Conservation (phyloP, 2,113 vertebrate species). For the Anoplopoma fimbria region DNA sequence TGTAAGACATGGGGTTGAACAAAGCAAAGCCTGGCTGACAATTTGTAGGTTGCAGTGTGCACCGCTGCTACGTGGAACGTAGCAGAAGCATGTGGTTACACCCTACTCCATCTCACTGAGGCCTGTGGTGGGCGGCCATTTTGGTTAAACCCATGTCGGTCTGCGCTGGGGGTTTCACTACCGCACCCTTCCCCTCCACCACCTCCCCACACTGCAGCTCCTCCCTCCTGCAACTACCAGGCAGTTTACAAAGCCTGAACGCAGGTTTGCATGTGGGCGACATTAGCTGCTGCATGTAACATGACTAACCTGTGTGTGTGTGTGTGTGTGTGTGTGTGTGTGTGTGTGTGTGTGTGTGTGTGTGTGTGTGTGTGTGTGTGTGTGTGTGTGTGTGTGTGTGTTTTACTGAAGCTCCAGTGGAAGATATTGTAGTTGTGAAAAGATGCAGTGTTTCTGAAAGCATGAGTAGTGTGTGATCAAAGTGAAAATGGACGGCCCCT, state of each 20-base stretch:
- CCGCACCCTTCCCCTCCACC: conserved; percentile 53
- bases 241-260: conserved; percentile 26
- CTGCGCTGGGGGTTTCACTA: conserved; percentile 69
- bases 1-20: conserved; percentile 16
- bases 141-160: conserved; percentile 76
- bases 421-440: conserved; percentile 15
- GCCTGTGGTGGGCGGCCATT: conserved; percentile 74
- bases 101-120: conserved; percentile 62
- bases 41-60: conserved; percentile 28
- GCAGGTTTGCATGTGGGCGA: not conserved
- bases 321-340: too few species aligned
- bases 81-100: conserved; percentile 68
- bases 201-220: conserved; percentile 41
- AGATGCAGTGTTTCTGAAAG: not conserved
- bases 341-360: too few species aligned
- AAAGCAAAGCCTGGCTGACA: conserved; percentile 9
- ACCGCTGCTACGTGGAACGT: conserved; percentile 46
- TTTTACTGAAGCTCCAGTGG: conserved; percentile 17
- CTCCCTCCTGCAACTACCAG: conserved; percentile 43
- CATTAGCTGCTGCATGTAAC: conserved; percentile 12
- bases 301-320: not conserved
- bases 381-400: too few species aligned
- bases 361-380: too few species aligned
- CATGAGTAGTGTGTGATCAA: conserved; percentile 25
- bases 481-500: conserved; percentile 17